Conservation (phyloP, 2,113 vertebrate genomes). For the mouse (Mus musculus) region GRCm39 chr10:41564501-41565000, state of each 20-base stretch:
- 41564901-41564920: not conserved
- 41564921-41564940: not conserved
- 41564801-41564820: not conserved
- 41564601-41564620: not conserved
- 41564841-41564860: conserved; percentile 15
- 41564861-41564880: not conserved
- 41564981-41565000: not conserved
- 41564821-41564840: not conserved
- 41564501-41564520: not conserved
- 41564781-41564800: not conserved
- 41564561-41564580: not conserved
- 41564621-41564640: not conserved
- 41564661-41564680: not conserved
- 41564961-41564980: not conserved
- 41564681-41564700: not conserved
- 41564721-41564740: not conserved
- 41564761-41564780: not conserved
- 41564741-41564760: not conserved
- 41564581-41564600: not conserved
- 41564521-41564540: not conserved
- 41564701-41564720: not conserved
- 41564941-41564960: not conserved
- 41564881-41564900: not conserved
- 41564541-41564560: conserved; percentile 20
- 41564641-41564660: not conserved